Evolutionary conservation across 2,797 vertebrate species (phyloP), one percentile per base, ranked within the genome.

Genomic region (Erethizon dorsatum): DNA sequence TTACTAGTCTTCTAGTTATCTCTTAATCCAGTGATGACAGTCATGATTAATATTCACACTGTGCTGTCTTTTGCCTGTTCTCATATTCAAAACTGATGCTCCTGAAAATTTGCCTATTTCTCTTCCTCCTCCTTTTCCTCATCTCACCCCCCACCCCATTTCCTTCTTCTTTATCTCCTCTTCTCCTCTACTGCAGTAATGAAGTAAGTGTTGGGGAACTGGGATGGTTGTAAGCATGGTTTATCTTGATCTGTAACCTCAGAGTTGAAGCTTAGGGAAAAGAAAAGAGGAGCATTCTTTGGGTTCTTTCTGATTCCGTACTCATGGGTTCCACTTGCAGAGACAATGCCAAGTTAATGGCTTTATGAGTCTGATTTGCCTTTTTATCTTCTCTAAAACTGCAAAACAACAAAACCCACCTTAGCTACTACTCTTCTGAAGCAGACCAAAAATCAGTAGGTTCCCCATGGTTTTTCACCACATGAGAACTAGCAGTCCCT

Each of bases 261-360:
- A 63, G 61, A 86, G 45, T 31, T 94, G 17, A 88, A 83, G 33
- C 71, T 84, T 45, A 84, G 5, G 47, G 15, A 82, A 47, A 45
- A 52, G 56, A 9, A 77, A n/a, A 94, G 4, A 9, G n/a, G 15
- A 73, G 0, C 20, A 26, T 83, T 41, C 37, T 73, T 84, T 88
- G 63, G 31, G 12, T 78, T 79, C 73, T 85, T 77, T 82, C 18
- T 13, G 54, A 54, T 22, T 37, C 17, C 47, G 50, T 41, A 73
- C 12, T 45, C 56, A 56, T 45, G 2, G 14, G 31, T 95, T 79
- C 8, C 26, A n/a, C 26, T 88, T 83, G 28, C 82, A 88, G 82
- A 86, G 88, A 85, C 37, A 90, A 95, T 87, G 73, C 31, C 52
- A 79, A 85, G 67, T 31, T 47, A 87, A 90, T 88, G 73, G 33